Conservation (phyloP, 2,113 vertebrate species). For the Eudorcas thomsonii region DNA sequence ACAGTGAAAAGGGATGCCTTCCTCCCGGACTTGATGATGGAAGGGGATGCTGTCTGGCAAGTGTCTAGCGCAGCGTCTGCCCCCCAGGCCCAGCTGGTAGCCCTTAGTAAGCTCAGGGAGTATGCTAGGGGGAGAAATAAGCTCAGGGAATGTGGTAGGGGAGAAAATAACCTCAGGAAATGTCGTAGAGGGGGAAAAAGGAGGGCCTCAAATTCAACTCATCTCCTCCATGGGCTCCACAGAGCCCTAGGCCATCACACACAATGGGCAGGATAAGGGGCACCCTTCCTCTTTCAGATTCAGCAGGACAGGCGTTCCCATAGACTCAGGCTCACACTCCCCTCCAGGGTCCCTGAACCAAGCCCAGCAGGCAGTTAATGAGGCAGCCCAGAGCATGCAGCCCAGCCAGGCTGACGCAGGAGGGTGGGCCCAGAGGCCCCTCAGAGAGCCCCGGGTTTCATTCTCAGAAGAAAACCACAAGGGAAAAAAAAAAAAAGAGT, state of each 20-base stretch:
- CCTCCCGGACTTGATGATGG: neutral
- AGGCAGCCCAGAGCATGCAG: neutral
- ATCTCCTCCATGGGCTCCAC: rapidly evolving
- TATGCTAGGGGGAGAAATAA: too few relatives aligned
- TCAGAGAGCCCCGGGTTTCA: neutral
- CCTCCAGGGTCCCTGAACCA: neutral
- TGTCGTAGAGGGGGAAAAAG: neutral
- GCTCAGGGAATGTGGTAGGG: neutral
- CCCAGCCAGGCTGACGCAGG: neutral
- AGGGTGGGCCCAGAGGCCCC: neutral
- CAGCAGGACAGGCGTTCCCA: neutral
- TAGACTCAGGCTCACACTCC: neutral
- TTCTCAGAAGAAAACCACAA: neutral
- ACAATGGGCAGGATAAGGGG: rapidly evolving
- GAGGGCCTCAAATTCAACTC: neutral
- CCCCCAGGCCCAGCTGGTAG: neutral
- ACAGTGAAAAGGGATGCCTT: neutral
- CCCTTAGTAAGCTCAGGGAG: neutral
- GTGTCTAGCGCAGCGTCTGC: neutral
- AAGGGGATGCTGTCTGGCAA: neutral
- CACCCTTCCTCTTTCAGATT: neutral
- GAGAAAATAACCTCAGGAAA: neutral
- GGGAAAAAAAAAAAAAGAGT: neutral
- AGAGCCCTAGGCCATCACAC: neutral
- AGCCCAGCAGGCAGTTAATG: neutral